Conservation (phyloP, 2,797 vertebrate genomes). For the Alcedo atthis region DNA sequence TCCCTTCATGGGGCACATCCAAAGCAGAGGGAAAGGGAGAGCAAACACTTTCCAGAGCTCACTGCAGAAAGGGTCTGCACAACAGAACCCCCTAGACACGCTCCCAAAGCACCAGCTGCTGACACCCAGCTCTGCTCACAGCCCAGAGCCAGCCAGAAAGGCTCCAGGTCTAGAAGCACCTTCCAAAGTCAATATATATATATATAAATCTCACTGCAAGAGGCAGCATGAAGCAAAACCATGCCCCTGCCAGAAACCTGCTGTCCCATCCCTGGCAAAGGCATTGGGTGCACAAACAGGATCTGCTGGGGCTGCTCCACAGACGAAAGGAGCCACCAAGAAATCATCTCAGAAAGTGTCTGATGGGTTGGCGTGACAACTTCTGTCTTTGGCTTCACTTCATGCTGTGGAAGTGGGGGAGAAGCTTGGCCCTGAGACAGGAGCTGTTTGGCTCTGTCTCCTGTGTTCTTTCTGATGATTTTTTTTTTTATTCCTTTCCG, state of each 20-base stretch:
- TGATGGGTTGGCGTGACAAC: not conserved
- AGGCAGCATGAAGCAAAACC: not conserved
- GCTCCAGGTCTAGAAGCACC: not conserved
- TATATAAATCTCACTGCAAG: not conserved
- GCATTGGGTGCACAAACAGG: rapidly evolving
- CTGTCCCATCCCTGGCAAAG: not conserved
- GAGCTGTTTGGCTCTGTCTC: not conserved
- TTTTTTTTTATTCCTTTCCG: not conserved
- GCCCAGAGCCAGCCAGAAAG: not conserved
- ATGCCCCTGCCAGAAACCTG: not conserved
- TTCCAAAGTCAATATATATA: not conserved
- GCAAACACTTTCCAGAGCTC: not conserved
- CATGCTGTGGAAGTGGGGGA: not conserved
- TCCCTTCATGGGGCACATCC: not conserved
- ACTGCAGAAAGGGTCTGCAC: not conserved
- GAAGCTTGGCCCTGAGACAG: not conserved
- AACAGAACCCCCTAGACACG: rapidly evolving
- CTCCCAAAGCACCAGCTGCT: rapidly evolving
- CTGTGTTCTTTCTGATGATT: not conserved
- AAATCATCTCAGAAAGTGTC: not conserved
- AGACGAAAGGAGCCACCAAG: not conserved
- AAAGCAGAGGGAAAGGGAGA: not conserved
- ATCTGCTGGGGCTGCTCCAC: rapidly evolving
- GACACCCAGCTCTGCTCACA: not conserved
- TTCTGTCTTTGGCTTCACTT: not conserved